Conservation (phyloP, 2,113 vertebrate species). For the Tetrao urogallus region DNA sequence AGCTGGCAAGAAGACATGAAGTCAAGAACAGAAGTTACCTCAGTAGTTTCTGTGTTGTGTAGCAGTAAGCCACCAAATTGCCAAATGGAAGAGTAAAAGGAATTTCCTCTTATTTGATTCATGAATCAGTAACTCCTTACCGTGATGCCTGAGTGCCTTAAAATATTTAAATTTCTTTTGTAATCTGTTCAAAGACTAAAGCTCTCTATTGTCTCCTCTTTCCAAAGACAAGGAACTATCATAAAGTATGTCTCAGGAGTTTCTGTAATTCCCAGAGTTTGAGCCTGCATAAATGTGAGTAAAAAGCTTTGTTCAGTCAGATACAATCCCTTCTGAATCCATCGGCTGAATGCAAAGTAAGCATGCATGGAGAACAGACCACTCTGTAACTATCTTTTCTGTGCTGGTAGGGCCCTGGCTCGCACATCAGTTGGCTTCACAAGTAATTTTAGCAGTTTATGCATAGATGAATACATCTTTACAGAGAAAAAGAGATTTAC, state of each 20-base stretch:
- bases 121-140: slow-evolving; percentile 49
- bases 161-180: slow-evolving; percentile 64
- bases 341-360: slow-evolving; percentile 33
- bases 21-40: not conserved
- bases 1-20: not conserved
- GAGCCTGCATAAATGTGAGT: slow-evolving; percentile 60
- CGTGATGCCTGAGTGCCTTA: not conserved
- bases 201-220: slow-evolving; percentile 40
- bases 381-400: slow-evolving; percentile 12
- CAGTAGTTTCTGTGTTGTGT: not conserved
- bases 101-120: slow-evolving; percentile 54
- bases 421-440: not conserved
- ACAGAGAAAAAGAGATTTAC: not conserved
- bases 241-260: slow-evolving; percentile 54
- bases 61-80: not conserved
- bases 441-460: slow-evolving; percentile 30
- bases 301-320: slow-evolving; percentile 49
- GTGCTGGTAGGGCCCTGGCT: not conserved
- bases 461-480: not conserved
- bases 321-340: slow-evolving; percentile 28
- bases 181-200: slow-evolving; percentile 63
- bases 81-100: slow-evolving; percentile 12
- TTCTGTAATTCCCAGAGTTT: slow-evolving; percentile 56
- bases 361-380: not conserved
- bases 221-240: slow-evolving; percentile 55